These are phyloP conservation scores for Fragum fragum DNA, from an alignment of 2,888 invertebrate genomes.

Conservation along the genomic window DNA sequence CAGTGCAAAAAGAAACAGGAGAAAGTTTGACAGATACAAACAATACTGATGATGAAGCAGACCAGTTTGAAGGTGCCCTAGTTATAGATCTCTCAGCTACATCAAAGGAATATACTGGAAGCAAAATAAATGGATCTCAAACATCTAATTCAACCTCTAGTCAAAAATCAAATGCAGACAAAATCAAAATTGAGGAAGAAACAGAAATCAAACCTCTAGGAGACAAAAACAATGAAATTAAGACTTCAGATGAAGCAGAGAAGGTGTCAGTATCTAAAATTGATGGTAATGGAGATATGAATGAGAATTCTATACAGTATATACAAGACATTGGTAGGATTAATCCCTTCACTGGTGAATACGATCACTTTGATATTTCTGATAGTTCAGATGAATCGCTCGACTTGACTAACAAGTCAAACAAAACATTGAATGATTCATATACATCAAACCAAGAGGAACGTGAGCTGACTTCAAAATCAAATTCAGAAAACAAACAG, in stretches of 20 bases:
- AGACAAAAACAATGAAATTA: neutral
- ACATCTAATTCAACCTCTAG: neutral
- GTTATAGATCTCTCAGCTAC: slow-evolving; percentile 16
- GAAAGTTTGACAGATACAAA: neutral
- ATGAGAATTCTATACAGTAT: slow-evolving; percentile 7
- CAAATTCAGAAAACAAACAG: neutral
- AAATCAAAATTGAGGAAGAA: neutral
- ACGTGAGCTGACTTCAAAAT: neutral
- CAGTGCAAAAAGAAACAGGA: neutral
- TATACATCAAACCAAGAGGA: neutral
- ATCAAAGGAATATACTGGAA: neutral
- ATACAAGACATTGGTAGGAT: slow-evolving; percentile 51
- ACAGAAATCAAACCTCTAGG: neutral
- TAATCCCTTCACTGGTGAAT: slow-evolving; percentile 60
- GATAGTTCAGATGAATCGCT: neutral
- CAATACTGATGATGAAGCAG: slow-evolving; percentile 1
- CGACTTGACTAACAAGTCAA: slow-evolving; percentile 31
- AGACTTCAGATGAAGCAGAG: neutral
- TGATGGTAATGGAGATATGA: neutral
- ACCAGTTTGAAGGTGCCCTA: slow-evolving; percentile 14
- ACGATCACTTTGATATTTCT: slow-evolving; percentile 29
- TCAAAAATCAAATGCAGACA: neutral
- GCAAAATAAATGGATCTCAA: no score
- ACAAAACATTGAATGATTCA: neutral
- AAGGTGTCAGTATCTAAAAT: neutral